Evolutionary conservation across 2,888 invertebrate genomes (phyloP).

Genomic region (Stenoptilia bipunctidactyla): DNA sequence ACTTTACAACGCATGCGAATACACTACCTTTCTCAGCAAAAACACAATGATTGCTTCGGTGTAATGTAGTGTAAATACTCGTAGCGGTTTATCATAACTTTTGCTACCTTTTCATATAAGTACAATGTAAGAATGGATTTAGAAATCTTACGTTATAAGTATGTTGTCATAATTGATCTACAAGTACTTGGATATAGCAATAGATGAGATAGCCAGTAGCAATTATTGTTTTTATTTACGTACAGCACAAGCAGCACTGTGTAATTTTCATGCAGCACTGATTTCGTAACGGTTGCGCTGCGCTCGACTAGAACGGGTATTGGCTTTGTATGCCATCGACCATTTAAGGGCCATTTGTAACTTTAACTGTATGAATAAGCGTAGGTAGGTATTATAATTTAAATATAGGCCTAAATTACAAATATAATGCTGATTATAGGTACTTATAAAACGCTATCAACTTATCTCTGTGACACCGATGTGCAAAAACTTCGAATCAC

Average conservation of each 20-base stretch:
- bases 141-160: neutral
- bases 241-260: conserved; percentile 23
- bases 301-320: conserved; percentile 66
- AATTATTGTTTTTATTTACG: conserved; percentile 10
- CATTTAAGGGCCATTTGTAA: conserved; percentile 22
- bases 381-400: too few species aligned
- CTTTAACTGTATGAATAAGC: neutral
- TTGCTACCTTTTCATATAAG: too few species aligned
- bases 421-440: too few species aligned
- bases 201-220: too few species aligned
- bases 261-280: conserved; percentile 63
- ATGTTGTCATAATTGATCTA: conserved; percentile 4
- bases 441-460: too few species aligned
- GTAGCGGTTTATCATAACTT: too few species aligned
- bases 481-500: too few species aligned
- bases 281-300: conserved; percentile 69
- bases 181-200: neutral
- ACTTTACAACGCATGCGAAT: conserved; percentile 38
- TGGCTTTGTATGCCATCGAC: conserved; percentile 48
- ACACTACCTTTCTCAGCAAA: neutral
- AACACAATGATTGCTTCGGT: too few species aligned
- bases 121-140: neutral
- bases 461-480: too few species aligned
- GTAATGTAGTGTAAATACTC: too few species aligned
- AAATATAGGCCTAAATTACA: too few species aligned